Conservation (phyloP, 2,888 invertebrate genomes). For the Gortyna flavago region DNA sequence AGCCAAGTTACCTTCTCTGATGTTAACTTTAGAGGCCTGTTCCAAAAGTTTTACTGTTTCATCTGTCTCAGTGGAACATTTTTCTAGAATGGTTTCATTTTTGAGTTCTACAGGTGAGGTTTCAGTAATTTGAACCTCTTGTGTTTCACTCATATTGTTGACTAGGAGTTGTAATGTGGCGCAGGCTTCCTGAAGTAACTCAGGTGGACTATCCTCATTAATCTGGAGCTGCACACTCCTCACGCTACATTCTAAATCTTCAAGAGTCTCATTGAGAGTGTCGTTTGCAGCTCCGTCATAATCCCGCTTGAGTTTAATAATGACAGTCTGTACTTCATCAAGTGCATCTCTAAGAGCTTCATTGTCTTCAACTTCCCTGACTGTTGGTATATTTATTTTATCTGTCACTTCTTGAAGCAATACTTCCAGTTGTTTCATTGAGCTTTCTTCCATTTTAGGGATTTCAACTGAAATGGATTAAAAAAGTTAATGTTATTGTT, state of each 20-base stretch:
- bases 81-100: constrained; percentile 69
- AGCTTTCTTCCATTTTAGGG: constrained; percentile 66
- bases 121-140: constrained; percentile 68
- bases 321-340: constrained; percentile 87
- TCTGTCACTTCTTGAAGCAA: constrained; percentile 80
- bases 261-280: constrained; percentile 86
- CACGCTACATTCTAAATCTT: constrained; percentile 88
- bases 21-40: constrained; percentile 79
- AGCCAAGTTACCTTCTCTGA: constrained; percentile 68
- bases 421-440: constrained; percentile 75
- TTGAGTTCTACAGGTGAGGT: constrained; percentile 58
- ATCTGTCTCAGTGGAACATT: constrained; percentile 77
- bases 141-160: constrained; percentile 77
- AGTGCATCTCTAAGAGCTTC: constrained; percentile 80
- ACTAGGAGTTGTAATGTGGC: constrained; percentile 82
- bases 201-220: constrained; percentile 83
- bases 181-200: constrained; percentile 84
- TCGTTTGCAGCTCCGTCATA: constrained; percentile 81
- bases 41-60: constrained; percentile 83
- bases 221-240: constrained; percentile 87
- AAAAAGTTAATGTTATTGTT: not conserved
- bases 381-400: constrained; percentile 71
- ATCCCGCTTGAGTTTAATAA: constrained; percentile 85
- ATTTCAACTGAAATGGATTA: constrained; percentile 60
- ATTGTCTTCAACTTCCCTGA: constrained; percentile 71